Evolutionary conservation across 2,113 vertebrate genomes (phyloP), one percentile per base, ranked within the genome.

Genomic region (Riparia riparia): DNA sequence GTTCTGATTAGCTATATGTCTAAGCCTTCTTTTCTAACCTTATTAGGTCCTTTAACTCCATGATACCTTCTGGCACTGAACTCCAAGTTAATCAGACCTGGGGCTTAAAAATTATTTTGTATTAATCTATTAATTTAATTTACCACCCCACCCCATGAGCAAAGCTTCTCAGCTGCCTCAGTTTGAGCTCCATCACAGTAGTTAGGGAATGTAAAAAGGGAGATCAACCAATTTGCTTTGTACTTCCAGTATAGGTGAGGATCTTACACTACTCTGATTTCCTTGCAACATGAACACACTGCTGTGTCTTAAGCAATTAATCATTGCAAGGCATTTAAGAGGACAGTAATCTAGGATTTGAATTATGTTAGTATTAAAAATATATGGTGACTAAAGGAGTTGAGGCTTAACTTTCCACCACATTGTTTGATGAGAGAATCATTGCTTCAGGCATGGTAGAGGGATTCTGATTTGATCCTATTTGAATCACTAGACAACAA

Each of bases 11-110:
- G 91, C 89, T 86, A 18, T 72, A 69, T 85, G 77, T 39, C 80
- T 95, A 92, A 97, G 90, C 91, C 80, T 95, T 88, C 87, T 93
- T 78, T 93, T 83, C 82, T 90, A 91, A 83, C 82, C 63, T 66
- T 76, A 82, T 97, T 95, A 90, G 41, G 71, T 72, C 96, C 90
- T 94, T 96, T 91, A 90, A 86, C 56, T 92, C 69, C 74, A 68
- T 89, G 85, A 97, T 76, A 86, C 69, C 58, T 95, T 93, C 82
- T 89, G 86, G 85, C 93, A 91, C 66, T 51, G 32, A 58, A 70
- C 34, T 94, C 29, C 76, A 82, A 82, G 69, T 63, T 82, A 90
- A 95, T 94, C 71, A 96, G 74, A 72, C 73, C 34, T 73, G 26
- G 16, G 26, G 47, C 88, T 95, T 57, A 94, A 89, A 89, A 95